Percentiles rank a stretch among this genome's conserved stretches.
Conservation (phyloP, 2,888 invertebrate genomes). For the Dynastes maya region DNA sequence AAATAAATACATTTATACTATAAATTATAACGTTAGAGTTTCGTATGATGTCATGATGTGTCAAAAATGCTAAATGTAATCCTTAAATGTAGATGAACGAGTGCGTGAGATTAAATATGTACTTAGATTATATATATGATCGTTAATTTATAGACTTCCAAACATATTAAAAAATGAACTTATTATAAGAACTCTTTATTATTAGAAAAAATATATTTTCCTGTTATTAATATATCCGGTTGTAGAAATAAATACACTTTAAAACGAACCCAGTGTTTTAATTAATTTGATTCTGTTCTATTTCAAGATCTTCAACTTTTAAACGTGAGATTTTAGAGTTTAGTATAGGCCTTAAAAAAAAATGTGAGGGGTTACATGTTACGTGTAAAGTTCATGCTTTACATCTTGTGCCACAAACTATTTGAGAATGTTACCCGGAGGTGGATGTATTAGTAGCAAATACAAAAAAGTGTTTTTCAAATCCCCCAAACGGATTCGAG, state of each 20-base stretch:
- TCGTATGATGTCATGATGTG: neutral
- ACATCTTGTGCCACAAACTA: too few species aligned
- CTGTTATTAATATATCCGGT: constrained; percentile 41
- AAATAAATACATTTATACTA: constrained; percentile 1
- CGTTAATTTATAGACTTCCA: constrained; percentile 29
- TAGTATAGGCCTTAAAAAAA: too few species aligned
- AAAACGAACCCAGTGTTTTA: neutral
- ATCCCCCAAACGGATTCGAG: too few species aligned
- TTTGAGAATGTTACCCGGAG: too few species aligned
- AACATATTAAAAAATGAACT: neutral
- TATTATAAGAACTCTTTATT: constrained; percentile 26
- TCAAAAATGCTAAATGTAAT: constrained; percentile 8
- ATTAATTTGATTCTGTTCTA: neutral
- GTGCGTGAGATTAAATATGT: constrained; percentile 1
- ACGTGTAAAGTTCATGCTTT: too few species aligned
- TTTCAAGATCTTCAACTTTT: too few species aligned
- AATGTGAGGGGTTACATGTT: too few species aligned
- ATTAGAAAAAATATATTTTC: constrained; percentile 40
- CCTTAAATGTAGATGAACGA: neutral
- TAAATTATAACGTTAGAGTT: neutral
- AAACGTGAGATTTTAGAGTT: too few species aligned
- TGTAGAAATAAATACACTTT: constrained; percentile 41
- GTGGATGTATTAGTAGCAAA: too few species aligned
- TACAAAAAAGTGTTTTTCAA: too few species aligned
- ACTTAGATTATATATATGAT: neutral